Evolutionary conservation across 35 echinoderm and acorn worm genomes (phyloP).

Genomic region (Diadema setosum): DNA sequence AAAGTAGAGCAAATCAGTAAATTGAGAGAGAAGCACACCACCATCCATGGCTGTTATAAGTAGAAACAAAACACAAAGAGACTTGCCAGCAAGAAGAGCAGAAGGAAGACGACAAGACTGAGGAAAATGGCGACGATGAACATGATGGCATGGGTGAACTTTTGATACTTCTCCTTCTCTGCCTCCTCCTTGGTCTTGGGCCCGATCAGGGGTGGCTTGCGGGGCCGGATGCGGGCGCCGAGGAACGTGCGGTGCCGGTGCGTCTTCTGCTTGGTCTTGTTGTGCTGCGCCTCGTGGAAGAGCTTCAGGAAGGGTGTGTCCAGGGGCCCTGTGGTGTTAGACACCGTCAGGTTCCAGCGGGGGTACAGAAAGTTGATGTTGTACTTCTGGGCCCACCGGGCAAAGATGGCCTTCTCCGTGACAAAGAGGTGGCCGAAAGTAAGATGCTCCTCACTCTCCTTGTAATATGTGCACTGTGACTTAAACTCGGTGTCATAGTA

Average conservation of each 20-base stretch:
- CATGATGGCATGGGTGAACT: conserved; percentile 92
- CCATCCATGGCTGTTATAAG: too few species aligned
- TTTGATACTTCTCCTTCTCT: conserved; percentile 87
- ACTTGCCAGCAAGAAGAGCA: conserved; percentile 95
- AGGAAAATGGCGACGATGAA: conserved; percentile 93
- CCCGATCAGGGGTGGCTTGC: conserved; percentile 54
- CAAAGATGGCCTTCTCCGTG: conserved; percentile 97
- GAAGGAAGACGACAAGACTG: conserved; percentile 88
- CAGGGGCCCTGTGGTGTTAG: conserved; percentile 54
- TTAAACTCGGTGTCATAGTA: conserved; percentile 92
- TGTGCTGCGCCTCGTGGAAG: conserved; percentile 85
- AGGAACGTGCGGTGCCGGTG: conserved; percentile 16
- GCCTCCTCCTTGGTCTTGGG: conserved; percentile 73
- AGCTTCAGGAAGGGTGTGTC: conserved; percentile 92
- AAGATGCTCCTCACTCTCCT: conserved; percentile 74
- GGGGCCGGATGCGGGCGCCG: conserved; percentile 22
- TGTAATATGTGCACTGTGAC: conserved; percentile 88
- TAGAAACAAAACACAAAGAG: conserved; percentile 97
- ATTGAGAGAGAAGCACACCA: too few species aligned
- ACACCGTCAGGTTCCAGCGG: conserved; percentile 72
- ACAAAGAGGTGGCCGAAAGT: conserved; percentile 89
- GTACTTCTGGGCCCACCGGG: conserved; percentile 75
- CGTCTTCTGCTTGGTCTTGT: conserved; percentile 49
- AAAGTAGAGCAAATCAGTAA: too few species aligned
- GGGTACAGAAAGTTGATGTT: conserved; percentile 94